These are phyloP conservation scores for Charina bottae DNA, from an alignment of 2,113 vertebrate species.

Conservation along the genomic window DNA sequence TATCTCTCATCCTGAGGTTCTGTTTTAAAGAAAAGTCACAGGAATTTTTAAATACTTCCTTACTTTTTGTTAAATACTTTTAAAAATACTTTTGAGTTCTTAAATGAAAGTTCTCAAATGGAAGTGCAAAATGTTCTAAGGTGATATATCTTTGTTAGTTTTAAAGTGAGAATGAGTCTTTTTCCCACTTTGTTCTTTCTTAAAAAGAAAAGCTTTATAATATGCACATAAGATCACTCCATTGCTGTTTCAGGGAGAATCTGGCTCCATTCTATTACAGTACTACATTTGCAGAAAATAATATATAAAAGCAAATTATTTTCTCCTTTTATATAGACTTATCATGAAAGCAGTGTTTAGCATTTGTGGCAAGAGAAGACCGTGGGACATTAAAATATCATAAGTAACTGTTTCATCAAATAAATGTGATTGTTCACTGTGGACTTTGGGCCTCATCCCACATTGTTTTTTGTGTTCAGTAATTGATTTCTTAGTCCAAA, in stretches of 20 bases:
- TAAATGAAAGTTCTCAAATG: background rate
- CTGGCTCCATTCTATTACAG: background rate
- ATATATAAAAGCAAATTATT: background rate
- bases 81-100: background rate
- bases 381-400: background rate
- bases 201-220: background rate
- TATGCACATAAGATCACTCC: background rate
- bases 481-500: background rate
- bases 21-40: background rate
- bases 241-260: background rate
- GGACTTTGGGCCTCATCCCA: background rate
- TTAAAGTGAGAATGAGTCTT: conserved; percentile 9
- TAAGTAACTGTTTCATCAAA: background rate
- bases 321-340: background rate
- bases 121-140: background rate
- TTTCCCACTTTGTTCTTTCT: background rate
- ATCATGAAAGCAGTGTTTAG: background rate
- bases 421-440: background rate
- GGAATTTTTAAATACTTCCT: conserved; percentile 6
- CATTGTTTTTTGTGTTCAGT: background rate
- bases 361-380: background rate
- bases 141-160: conserved; percentile 20
- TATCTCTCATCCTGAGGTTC: background rate
- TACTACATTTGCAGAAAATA: background rate
- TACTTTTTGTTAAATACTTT: too few relatives aligned